Percentiles rank a stretch among this genome's conserved stretches.
Evolutionary conservation across 2,888 invertebrate species (phyloP).

Genomic region (Alviniconcha strummeri): DNA sequence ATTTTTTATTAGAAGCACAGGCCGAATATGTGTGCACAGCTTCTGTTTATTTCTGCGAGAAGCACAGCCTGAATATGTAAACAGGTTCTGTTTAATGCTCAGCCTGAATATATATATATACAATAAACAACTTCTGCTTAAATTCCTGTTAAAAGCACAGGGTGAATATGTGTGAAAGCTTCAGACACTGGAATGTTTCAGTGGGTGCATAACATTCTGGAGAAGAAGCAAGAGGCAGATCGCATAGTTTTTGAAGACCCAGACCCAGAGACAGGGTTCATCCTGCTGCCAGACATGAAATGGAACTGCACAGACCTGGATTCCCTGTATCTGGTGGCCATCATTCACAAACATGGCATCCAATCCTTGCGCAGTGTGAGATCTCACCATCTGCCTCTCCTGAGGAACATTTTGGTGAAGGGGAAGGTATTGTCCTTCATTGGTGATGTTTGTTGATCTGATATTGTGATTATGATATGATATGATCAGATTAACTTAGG

Average conservation of each 20-base stretch:
- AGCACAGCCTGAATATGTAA: no score
- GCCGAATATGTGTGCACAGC: no score
- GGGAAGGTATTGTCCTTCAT: slow-evolving; percentile 78
- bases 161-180: not conserved
- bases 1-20: no score
- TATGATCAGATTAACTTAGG: no score
- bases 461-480: not conserved
- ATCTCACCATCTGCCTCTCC: slow-evolving; percentile 84
- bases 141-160: not conserved
- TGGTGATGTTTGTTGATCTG: not conserved
- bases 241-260: slow-evolving; percentile 88
- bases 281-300: slow-evolving; percentile 94
- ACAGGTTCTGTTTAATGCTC: no score
- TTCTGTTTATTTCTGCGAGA: no score
- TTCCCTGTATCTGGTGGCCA: slow-evolving; percentile 89
- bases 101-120: no score
- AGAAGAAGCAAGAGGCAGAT: slow-evolving; percentile 92
- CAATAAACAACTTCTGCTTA: no score
- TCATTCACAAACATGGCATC: slow-evolving; percentile 83
- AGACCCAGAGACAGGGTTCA: slow-evolving; percentile 81
- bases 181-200: slow-evolving; percentile 70
- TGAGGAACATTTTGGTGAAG: slow-evolving; percentile 86
- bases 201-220: slow-evolving; percentile 98
- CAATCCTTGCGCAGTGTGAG: slow-evolving; percentile 90
- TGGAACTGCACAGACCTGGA: slow-evolving; percentile 90